Conservation (phyloP, 2,888 invertebrate species). For the Acleris sparsana region DNA sequence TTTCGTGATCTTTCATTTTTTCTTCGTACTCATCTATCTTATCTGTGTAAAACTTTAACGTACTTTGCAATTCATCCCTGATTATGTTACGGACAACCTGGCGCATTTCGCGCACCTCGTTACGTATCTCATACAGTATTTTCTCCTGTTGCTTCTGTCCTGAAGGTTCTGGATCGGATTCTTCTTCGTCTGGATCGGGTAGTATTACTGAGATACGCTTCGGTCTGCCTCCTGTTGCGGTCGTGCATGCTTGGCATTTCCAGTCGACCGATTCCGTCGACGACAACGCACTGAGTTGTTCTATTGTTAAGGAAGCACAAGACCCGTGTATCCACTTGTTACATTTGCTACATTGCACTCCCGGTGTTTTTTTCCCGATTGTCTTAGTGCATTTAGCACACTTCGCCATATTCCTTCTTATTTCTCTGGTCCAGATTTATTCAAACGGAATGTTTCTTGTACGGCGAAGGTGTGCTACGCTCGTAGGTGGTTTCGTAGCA, state of each 20-base stretch:
- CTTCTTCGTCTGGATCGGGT: slow-evolving; percentile 1
- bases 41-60: not conserved
- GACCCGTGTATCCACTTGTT: not conserved
- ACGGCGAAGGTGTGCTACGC: too few species aligned
- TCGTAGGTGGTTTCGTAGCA: too few species aligned
- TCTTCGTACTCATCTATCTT: not conserved
- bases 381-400: not conserved
- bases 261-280: not conserved
- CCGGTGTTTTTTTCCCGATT: not conserved
- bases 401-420: not conserved
- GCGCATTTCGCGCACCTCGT: not conserved
- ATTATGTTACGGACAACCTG: not conserved
- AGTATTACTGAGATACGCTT: not conserved
- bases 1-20: not conserved
- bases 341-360: not conserved
- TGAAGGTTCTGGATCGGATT: not conserved
- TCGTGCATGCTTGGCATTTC: not conserved
- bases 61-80: not conserved
- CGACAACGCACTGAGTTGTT: not conserved
- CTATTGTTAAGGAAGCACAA: not conserved
- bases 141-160: not conserved
- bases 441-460: too few species aligned
- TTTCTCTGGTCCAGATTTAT: too few species aligned
- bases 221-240: not conserved
- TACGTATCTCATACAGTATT: not conserved